A percentile compares a stretch with the other conserved stretches of the same genome.
Evolutionary conservation across 2,888 invertebrate species (phyloP).

Genomic region (Macrosiphum euphorbiae): DNA sequence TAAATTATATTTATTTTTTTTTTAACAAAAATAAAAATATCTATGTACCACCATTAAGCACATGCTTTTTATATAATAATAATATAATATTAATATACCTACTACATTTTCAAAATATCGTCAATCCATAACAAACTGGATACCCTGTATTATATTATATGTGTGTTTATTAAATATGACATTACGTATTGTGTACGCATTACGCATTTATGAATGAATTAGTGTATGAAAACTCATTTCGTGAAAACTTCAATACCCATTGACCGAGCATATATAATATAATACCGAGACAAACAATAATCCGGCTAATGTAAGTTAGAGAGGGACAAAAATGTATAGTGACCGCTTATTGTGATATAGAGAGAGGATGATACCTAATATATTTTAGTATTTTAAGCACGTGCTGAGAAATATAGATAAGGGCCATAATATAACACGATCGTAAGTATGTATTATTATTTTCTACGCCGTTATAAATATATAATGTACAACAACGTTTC

Average conservation of each 20-base stretch:
- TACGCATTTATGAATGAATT: not conserved
- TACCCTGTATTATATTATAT: not conserved
- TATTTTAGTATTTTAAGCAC: not conserved
- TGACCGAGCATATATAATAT: not conserved
- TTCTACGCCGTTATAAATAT: not conserved
- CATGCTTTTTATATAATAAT: not conserved
- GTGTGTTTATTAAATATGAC: not conserved
- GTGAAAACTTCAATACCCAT: not conserved
- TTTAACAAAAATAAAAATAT: no score
- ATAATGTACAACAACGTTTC: not conserved
- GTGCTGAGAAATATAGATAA: constrained; percentile 6
- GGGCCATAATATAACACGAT: not conserved
- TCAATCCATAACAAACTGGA: not conserved
- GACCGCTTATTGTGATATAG: not conserved
- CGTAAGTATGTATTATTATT: not conserved
- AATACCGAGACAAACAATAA: not conserved
- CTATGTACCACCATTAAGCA: no score
- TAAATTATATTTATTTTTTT: no score
- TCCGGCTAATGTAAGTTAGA: not conserved
- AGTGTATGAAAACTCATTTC: not conserved
- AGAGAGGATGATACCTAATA: not conserved
- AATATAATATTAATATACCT: not conserved
- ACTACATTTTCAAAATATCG: not conserved
- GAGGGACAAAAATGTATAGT: not conserved
- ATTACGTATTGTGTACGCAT: not conserved